Evolutionary conservation across 2,888 invertebrate species (phyloP).

Genomic region (Rhopalosiphum nymphaeae): DNA sequence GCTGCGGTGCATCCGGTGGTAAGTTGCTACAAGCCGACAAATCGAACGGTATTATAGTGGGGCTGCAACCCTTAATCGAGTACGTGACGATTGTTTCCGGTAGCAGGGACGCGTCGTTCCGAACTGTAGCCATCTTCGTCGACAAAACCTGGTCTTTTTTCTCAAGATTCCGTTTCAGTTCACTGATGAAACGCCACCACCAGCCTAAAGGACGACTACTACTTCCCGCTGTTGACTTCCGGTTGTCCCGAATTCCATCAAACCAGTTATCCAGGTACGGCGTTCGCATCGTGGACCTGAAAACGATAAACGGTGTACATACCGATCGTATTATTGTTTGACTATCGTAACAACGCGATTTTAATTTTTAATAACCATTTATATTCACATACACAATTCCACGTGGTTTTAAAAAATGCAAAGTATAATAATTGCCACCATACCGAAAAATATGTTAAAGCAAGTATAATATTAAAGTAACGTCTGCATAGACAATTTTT

Average conservation of each 20-base stretch:
- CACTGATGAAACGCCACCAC: neutral
- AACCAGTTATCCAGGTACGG: constrained; percentile 21
- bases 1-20: neutral
- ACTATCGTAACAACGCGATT: neutral
- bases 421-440: neutral
- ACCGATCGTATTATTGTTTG: neutral
- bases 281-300: neutral
- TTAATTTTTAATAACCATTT: neutral
- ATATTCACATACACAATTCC: neutral
- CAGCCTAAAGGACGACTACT: neutral
- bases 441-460: neutral
- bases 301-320: neutral
- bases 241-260: neutral
- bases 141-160: neutral
- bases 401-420: neutral
- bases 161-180: neutral
- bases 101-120: neutral
- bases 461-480: neutral
- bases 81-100: constrained; percentile 42
- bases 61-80: constrained; percentile 48
- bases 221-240: neutral
- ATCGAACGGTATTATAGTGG: constrained; percentile 42
- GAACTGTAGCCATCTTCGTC: neutral
- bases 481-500: neutral
- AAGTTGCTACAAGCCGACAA: constrained; percentile 36